A percentile compares a stretch with the other conserved stretches of the same genome.
Evolutionary conservation across 1,140 invertebrate species (phyloP).

Genomic region (Heliconius hermathena): DNA sequence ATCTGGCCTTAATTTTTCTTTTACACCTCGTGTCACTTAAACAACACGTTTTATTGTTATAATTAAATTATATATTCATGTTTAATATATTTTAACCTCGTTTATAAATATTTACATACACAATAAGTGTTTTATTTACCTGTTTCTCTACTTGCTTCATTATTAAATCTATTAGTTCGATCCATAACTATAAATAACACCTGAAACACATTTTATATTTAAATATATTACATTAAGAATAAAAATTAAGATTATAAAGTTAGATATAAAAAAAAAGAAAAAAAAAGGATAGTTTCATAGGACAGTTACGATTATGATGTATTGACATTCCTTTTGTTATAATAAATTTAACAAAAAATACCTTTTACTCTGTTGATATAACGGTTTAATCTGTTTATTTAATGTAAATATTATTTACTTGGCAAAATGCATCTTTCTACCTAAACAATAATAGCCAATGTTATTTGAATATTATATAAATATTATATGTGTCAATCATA

Average conservation of each 20-base stretch:
- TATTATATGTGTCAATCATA: not conserved
- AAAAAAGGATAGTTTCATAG: not conserved
- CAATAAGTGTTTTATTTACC: not conserved
- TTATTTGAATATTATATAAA: too few species aligned
- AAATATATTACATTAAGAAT: too few species aligned
- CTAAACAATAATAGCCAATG: not conserved
- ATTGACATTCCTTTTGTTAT: not conserved
- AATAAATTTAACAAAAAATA: not conserved
- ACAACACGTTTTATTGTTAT: slow-evolving; percentile 9
- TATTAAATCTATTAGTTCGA: not conserved
- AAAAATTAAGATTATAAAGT: too few species aligned
- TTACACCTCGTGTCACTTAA: slow-evolving; percentile 49
- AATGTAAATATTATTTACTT: slow-evolving; percentile 8
- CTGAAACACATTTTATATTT: not conserved
- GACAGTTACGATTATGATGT: not conserved
- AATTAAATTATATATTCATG: not conserved
- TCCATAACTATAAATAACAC: not conserved
- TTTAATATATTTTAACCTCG: too few species aligned
- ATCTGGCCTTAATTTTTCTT: slow-evolving; percentile 54
- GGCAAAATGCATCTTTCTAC: not conserved
- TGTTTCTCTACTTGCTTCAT: not conserved
- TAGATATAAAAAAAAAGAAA: not conserved
- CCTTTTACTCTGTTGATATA: not conserved
- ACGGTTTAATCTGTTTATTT: not conserved
- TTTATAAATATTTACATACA: not conserved